These are phyloP conservation scores for Characodon lateralis DNA, from an alignment of 2,797 vertebrate species.

Conservation along the genomic window DNA sequence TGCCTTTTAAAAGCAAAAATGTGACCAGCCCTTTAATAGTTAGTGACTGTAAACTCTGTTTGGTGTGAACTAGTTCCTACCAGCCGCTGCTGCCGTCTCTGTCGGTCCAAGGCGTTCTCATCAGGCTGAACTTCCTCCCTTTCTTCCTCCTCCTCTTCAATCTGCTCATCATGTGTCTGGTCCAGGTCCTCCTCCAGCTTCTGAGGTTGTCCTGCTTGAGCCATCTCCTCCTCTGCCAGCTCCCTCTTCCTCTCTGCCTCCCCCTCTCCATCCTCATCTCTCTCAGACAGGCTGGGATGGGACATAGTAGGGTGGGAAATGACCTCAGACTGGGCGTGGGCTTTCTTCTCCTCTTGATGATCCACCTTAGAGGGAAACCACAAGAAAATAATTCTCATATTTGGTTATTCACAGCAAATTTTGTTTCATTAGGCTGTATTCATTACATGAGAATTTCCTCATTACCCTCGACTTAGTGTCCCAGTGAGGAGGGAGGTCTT, in stretches of 20 bases:
- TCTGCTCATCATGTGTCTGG: conserved; percentile 78
- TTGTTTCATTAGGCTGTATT: not conserved
- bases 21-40: not conserved
- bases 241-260: conserved; percentile 84
- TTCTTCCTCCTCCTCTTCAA: conserved; percentile 64
- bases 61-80: conserved; percentile 47
- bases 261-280: conserved; percentile 67
- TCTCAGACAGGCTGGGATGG: conserved; percentile 42
- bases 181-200: conserved; percentile 89
- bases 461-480: conserved; percentile 58
- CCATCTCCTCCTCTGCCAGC: conserved; percentile 93
- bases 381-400: not conserved
- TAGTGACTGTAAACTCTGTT: not conserved
- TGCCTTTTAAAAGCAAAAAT: not conserved
- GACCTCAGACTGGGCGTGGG: conserved; percentile 15
- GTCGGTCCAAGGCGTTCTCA: conserved; percentile 77
- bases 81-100: conserved; percentile 63
- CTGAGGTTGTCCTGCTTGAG: conserved; percentile 91
- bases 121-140: conserved; percentile 67
- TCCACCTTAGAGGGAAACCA: conserved; percentile 35
- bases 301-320: conserved; percentile 30
- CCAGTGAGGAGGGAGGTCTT: conserved; percentile 31
- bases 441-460: not conserved
- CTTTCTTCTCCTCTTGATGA: conserved; percentile 46
- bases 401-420: not conserved